Base-by-base conservation (phyloP, 2,113 vertebrate genomes). In the Dipodomys merriami region DNA sequence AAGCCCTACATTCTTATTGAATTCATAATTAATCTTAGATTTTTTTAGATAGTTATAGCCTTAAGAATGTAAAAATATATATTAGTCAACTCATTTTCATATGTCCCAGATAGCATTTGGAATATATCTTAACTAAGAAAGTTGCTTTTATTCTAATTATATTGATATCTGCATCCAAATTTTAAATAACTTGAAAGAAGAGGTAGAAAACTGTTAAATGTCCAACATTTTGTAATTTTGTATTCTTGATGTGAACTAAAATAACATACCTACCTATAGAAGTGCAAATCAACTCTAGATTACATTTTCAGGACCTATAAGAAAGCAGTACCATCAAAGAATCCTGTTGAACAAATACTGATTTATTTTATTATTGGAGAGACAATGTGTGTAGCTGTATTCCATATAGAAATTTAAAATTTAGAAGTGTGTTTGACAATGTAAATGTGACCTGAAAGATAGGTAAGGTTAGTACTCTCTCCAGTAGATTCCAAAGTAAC, bases 41-140 rank as follows among this genome's bases (percentile, higher is more conserved):
- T 76, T 84, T 76, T 64, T 35, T 30, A 91, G 49, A 5, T 9
- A 76, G 19, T 76, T 73, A 18, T 29, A 33, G 15, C 22, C 44
- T 86, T 77, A 76, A 88, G 57, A 85, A 77, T 65, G 23, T 49
- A 68, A 78, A 68, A 85, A 60, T 29, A 88, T 86, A 76, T 65
- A 23, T 57, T 65, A 83, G 7, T 19, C 65, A 69, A 65, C 2
- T 39, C 62, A 88, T 49, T 69, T 90, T 77, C 53, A 73, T 49
- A 64, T 69, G 27, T 30, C 7, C 39, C 68, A 29, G 11, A 27
- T 80, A 91, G 9, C 46, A 23, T 83, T 64, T 69, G 22, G 94
- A 95, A 82, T 71, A 78, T 49, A 74, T 71, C 1, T 15, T 71
- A 93, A 62, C 69, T 77, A 76, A 62, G 87, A 81, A 84, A 46